phyloP scores from a whole-genome alignment of 2,113 vertebrate genomes.

The Deroptyus accipitrinus region DNA sequence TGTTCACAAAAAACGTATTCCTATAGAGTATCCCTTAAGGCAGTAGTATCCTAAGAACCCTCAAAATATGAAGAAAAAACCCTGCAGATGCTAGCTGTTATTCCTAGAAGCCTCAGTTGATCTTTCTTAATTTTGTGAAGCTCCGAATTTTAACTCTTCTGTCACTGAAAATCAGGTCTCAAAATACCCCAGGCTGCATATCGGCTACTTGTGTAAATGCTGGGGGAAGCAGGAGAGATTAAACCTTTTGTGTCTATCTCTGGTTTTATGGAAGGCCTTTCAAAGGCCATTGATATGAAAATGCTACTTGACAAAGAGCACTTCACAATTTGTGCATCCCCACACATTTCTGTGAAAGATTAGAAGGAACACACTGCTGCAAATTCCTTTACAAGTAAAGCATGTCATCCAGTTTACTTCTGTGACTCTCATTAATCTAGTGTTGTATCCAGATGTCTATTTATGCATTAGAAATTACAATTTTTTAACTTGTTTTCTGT shows the following conservation, averaged over 20 bases:
- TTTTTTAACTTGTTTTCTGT: neutral
- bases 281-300: conserved; percentile 2
- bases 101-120: neutral
- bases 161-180: neutral
- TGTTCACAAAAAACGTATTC: neutral
- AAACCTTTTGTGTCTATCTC: neutral
- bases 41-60: neutral
- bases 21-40: neutral
- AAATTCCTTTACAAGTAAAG: neutral
- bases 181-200: neutral
- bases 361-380: neutral
- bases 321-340: neutral
- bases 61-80: neutral
- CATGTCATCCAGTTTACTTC: neutral
- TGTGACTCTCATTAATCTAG: neutral
- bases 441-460: neutral
- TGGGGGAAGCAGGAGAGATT: neutral
- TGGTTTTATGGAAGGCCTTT: neutral
- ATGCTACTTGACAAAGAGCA: neutral
- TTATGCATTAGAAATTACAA: rapidly evolving
- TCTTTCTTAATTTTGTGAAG: neutral
- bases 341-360: neutral
- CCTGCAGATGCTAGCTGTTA: neutral
- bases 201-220: neutral
- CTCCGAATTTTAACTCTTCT: neutral